Evolutionary conservation across 1,140 invertebrate species (phyloP).

Genomic region (Gryon sp.): DNA sequence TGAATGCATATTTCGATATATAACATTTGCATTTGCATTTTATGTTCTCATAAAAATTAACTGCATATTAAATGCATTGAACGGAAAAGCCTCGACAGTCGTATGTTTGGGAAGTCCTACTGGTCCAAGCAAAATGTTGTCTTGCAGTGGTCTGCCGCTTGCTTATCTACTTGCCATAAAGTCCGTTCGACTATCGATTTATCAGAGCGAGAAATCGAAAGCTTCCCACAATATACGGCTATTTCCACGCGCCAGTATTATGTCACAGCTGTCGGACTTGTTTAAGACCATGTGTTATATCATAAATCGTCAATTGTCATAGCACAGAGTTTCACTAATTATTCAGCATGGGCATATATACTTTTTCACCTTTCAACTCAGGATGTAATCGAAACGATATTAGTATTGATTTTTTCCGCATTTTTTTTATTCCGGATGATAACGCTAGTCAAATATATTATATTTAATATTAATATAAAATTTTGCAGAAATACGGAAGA

Average conservation of each 20-base stretch:
- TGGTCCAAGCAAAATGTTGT: neutral
- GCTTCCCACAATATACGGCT: slow-evolving; percentile 48
- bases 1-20: too few species aligned
- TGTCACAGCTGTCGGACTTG: slow-evolving; percentile 51
- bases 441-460: too few species aligned
- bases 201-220: slow-evolving; percentile 56
- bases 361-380: too few species aligned
- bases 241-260: slow-evolving; percentile 47
- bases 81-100: neutral
- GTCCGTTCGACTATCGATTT: slow-evolving; percentile 40
- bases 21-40: neutral
- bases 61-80: neutral
- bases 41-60: neutral
- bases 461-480: too few species aligned
- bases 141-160: slow-evolving; percentile 9
- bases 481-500: too few species aligned
- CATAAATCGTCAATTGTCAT: slow-evolving; percentile 51
- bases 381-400: too few species aligned
- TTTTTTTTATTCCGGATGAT: too few species aligned
- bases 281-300: slow-evolving; percentile 56
- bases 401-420: too few species aligned
- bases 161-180: slow-evolving; percentile 39
- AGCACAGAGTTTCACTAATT: slow-evolving; percentile 38
- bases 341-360: too few species aligned
- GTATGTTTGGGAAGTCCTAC: slow-evolving; percentile 9